Percentiles rank a stretch among this genome's conserved stretches.
Evolutionary conservation across 2,888 invertebrate species (phyloP).

Genomic region (Cremastinae sp.): DNA sequence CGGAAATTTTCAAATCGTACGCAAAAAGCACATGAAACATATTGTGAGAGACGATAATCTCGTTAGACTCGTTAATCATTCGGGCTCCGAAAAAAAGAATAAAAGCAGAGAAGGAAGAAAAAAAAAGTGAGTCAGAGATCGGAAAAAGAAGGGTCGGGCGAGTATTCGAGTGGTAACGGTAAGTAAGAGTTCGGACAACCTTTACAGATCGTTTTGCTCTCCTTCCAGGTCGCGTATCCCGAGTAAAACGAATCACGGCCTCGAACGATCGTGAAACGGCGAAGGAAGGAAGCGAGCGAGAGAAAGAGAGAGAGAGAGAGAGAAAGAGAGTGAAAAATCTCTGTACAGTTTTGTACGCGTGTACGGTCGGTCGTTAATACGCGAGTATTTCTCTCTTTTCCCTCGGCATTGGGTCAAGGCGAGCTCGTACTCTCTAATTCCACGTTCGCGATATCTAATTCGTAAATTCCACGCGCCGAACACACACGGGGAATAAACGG

Average conservation of each 20-base stretch:
- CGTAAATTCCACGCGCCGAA: slow-evolving; percentile 48
- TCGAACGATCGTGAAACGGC: not conserved
- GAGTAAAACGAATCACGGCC: slow-evolving; percentile 21
- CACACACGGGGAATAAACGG: slow-evolving; percentile 21
- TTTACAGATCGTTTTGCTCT: slow-evolving; percentile 18
- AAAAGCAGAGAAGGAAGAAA: not conserved
- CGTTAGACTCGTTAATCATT: too few relatives aligned
- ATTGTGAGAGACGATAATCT: too few relatives aligned
- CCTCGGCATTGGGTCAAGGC: slow-evolving; percentile 62
- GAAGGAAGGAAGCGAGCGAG: not conserved
- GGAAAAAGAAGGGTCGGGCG: not conserved
- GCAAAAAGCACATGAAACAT: too few relatives aligned
- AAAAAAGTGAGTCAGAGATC: not conserved
- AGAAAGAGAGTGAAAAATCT: not conserved
- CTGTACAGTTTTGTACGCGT: slow-evolving; percentile 1
- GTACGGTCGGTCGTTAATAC: slow-evolving; percentile 3
- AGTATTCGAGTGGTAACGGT: slow-evolving; percentile 15
- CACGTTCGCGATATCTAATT: slow-evolving; percentile 54
- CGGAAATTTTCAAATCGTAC: too few relatives aligned
- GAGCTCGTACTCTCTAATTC: slow-evolving; percentile 62
- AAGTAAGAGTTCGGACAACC: slow-evolving; percentile 22
- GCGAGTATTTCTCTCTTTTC: slow-evolving; percentile 33
- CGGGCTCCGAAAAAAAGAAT: not conserved
- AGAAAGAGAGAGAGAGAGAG: too few relatives aligned
- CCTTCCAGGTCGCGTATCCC: not conserved